Base-by-base conservation (phyloP, 2,888 invertebrate species). In the Sphaerophoria rueppellii region DNA sequence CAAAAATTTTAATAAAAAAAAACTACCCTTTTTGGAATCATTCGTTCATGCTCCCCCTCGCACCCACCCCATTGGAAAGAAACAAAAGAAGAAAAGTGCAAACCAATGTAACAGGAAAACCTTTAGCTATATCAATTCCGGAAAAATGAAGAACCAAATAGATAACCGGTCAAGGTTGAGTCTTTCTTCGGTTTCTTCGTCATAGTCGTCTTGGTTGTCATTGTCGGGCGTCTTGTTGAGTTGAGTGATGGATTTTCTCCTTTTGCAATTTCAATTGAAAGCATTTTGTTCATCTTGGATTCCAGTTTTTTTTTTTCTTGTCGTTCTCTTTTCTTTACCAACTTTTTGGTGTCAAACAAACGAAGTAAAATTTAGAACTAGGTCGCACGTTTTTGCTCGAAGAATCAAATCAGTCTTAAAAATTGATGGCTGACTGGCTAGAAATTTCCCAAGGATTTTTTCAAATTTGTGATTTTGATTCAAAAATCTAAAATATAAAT, bases 121-220 rank as follows among this genome's bases (percentile, higher is more conserved):
- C 50, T 55, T 76, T 72, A 80, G 83, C 75, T 61, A 72, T 67
- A 80, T 71, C 55, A 69, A 55, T 69, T 80, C 75, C 58, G 48
- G 55, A 75, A 50, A 61, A 24, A 24, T 24, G 2, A 24, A 46
- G 40, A 55, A 75, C 32, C 60, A 65, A 79, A 75, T 67, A 71
- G 79, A 83, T 80, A 80, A 79, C 83, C 79, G 83, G 80, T 75
- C 83, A 83, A 83, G 83, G 83, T 75, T 80, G 83, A 35, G 61
- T 65, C 58, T 52, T 52, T 40, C 40, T 65, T 50, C 35, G 11
- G 46, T 32, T 46, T 46, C 46, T 40, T 7, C 50, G 6, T 57
- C 40, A 40, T 7, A 6, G 40, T 40, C 40, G 40, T 40, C 43
- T 43, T 43, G 11, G 43, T 43, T 9, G 43, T 43, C 43, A 9